A percentile compares a stretch with the other conserved stretches of the same genome.
Conservation (phyloP, 2,888 invertebrate genomes). For the Andrena praecox region DNA sequence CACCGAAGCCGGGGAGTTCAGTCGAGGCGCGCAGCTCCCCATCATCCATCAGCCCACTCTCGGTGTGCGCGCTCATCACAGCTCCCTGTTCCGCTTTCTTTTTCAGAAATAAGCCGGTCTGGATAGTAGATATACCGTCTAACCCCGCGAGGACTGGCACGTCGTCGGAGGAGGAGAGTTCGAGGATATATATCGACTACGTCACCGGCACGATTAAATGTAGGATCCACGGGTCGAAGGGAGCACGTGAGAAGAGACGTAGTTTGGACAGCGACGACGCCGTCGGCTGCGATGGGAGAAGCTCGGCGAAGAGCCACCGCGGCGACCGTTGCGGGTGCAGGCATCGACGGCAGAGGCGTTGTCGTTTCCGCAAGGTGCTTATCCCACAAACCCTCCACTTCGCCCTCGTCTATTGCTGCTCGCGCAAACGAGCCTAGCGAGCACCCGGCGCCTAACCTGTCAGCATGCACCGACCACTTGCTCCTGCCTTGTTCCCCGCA, state of each 20-base stretch:
- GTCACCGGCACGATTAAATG: constrained; percentile 61
- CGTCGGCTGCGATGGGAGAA: constrained; percentile 56
- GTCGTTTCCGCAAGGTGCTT: constrained; percentile 73
- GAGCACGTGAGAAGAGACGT: constrained; percentile 52
- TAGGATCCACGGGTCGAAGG: constrained; percentile 65
- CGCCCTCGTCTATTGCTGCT: not conserved
- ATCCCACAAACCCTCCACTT: not conserved
- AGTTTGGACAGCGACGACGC: constrained; percentile 44
- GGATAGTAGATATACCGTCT: constrained; percentile 71
- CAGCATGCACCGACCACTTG: not conserved
- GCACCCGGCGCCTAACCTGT: not conserved
- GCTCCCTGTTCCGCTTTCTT: not conserved
- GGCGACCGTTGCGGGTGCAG: constrained; percentile 60
- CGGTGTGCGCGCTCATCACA: not conserved
- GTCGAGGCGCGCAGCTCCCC: not conserved
- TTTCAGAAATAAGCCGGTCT: constrained; percentile 68
- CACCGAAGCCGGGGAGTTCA: not conserved
- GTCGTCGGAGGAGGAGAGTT: constrained; percentile 64
- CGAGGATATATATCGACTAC: constrained; percentile 47
- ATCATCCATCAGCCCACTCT: not conserved
- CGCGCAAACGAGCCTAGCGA: not conserved
- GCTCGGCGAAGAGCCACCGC: constrained; percentile 48
- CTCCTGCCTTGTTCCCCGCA: not conserved
- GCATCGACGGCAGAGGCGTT: constrained; percentile 68
- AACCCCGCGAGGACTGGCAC: constrained; percentile 36